phyloP scores from a whole-genome alignment of 1,140 invertebrate genomes.

The Eciton burchellii region DNA sequence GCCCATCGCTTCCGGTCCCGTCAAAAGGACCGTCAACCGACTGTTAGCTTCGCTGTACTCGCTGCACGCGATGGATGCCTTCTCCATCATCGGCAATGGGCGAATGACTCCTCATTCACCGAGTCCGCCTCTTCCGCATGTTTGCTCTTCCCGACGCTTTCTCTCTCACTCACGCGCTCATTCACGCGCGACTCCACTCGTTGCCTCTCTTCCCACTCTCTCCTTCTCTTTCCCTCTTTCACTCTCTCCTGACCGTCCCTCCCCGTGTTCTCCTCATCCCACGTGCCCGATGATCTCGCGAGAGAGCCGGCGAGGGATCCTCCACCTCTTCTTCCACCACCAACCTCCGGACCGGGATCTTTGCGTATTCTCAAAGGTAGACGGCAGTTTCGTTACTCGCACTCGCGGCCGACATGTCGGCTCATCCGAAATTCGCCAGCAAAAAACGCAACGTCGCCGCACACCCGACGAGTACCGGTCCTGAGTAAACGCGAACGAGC shows the following conservation, averaged over 20 bases:
- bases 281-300: constrained; percentile 28
- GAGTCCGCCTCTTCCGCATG: neutral
- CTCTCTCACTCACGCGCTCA: constrained; percentile 26
- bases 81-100: neutral
- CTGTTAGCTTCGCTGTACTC: constrained; percentile 4
- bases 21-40: neutral
- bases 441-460: constrained; percentile 24
- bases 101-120: neutral
- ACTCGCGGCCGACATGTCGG: constrained; percentile 59
- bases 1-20: constrained; percentile 1
- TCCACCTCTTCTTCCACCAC: constrained; percentile 60
- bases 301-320: constrained; percentile 35
- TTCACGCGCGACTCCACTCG: constrained; percentile 11
- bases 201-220: neutral
- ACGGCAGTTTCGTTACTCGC: constrained; percentile 61
- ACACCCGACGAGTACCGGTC: constrained; percentile 23
- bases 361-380: constrained; percentile 46
- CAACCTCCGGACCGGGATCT: constrained; percentile 36
- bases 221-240: neutral
- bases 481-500: constrained; percentile 23
- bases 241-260: neutral
- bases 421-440: constrained; percentile 48
- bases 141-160: constrained; percentile 36
- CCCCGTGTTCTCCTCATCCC: constrained; percentile 3
- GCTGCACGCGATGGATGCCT: neutral